These are phyloP conservation scores for Drosophila ironensis DNA, from an alignment of 1,140 invertebrate species.

Conservation along the genomic window DNA sequence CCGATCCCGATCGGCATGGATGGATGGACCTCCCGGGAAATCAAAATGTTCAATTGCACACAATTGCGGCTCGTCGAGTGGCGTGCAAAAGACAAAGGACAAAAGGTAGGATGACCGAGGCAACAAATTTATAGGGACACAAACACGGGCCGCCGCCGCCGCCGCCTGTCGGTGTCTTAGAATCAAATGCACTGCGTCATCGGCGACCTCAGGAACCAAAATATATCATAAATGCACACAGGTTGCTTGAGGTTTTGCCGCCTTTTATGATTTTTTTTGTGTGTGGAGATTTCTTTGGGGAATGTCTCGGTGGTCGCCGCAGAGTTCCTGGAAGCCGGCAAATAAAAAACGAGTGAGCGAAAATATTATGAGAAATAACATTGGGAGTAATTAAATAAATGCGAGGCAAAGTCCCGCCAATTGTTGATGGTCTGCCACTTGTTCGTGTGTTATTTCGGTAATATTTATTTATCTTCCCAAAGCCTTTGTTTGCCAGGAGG, in stretches of 20 bases:
- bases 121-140: conserved; percentile 61
- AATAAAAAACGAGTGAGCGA: conserved; percentile 58
- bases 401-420: conserved; percentile 11
- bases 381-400: conserved; percentile 56
- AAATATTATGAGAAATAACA: conserved; percentile 78
- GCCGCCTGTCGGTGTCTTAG: conserved; percentile 40
- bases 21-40: conserved; percentile 67
- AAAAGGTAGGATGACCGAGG: conserved; percentile 35
- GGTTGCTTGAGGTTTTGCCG: conserved; percentile 73
- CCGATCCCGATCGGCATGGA: conserved; percentile 4
- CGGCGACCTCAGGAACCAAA: conserved; percentile 41
- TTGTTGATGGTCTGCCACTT: conserved; percentile 12
- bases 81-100: conserved; percentile 52
- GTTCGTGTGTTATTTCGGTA: conserved; percentile 26
- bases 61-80: conserved; percentile 61
- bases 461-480: conserved; percentile 53
- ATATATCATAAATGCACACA: conserved; percentile 76
- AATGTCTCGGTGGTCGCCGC: conserved; percentile 56
- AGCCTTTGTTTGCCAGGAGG: conserved; percentile 36
- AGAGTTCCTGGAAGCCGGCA: conserved; percentile 54
- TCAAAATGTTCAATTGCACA: conserved; percentile 73
- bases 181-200: conserved; percentile 70
- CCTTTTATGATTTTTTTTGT: conserved; percentile 35
- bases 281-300: conserved; percentile 7
- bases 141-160: conserved; percentile 52